Evolutionary conservation across 2,113 vertebrate genomes (phyloP).

Genomic region (Menidia beryllina): DNA sequence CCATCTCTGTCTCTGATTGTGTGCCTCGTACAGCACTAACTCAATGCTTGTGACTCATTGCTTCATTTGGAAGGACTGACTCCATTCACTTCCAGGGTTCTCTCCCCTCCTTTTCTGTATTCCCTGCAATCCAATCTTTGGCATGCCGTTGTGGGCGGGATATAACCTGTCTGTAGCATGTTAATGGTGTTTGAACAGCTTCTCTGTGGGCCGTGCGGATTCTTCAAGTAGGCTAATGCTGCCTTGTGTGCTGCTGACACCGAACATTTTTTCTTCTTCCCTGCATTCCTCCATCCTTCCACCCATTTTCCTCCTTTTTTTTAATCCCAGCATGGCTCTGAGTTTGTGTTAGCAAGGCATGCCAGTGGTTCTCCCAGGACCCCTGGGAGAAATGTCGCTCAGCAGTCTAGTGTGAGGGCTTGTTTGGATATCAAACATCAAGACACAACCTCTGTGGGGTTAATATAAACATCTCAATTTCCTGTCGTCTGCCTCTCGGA

Average conservation of each 20-base stretch:
- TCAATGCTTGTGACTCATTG: conserved; percentile 59
- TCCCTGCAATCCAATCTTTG: conserved; percentile 33
- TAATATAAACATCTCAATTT: conserved; percentile 75
- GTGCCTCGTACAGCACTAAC: conserved; percentile 45
- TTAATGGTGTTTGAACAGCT: conserved; percentile 41
- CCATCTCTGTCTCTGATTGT: conserved; percentile 41
- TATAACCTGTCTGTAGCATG: conserved; percentile 55
- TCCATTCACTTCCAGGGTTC: conserved; percentile 35
- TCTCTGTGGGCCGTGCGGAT: conserved; percentile 54
- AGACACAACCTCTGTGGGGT: conserved; percentile 63
- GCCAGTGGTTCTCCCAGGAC: conserved; percentile 60
- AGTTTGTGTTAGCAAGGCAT: conserved; percentile 65
- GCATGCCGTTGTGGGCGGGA: conserved; percentile 57
- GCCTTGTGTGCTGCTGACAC: conserved; percentile 62
- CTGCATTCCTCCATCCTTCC: conserved; percentile 54
- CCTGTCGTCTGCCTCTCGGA: conserved; percentile 61
- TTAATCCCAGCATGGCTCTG: conserved; percentile 32
- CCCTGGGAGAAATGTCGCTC: conserved; percentile 60
- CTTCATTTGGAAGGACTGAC: conserved; percentile 40
- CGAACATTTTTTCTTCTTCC: conserved; percentile 55
- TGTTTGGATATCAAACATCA: conserved; percentile 81
- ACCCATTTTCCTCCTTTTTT: conserved; percentile 43
- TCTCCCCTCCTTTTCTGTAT: conserved; percentile 29
- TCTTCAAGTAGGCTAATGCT: conserved; percentile 55
- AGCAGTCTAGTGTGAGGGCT: conserved; percentile 54